These are phyloP conservation scores for Drosophila saltans DNA, from an alignment of 1,140 invertebrate species.

Conservation along the genomic window DNA sequence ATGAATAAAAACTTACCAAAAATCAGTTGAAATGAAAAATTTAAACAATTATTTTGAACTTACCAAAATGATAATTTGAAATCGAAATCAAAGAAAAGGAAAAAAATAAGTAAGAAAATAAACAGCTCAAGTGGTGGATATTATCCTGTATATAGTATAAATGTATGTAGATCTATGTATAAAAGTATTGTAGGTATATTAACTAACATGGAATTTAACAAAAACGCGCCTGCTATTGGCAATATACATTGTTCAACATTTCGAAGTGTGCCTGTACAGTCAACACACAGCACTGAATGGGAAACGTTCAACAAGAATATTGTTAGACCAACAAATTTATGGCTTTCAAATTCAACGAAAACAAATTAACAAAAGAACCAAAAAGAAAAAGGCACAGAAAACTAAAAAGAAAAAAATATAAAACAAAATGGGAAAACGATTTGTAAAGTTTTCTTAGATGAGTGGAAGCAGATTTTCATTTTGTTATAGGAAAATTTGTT, in stretches of 20 bases:
- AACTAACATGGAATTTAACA: conserved; percentile 55
- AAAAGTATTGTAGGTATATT: background rate
- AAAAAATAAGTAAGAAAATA: conserved; percentile 5
- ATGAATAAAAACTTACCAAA: conserved; percentile 5
- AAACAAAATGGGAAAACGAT: background rate
- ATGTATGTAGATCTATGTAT: too few relatives aligned
- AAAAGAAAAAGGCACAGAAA: conserved; percentile 29
- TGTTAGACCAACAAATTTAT: conserved; percentile 81
- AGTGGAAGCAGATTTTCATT: background rate
- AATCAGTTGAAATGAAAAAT: conserved; percentile 6
- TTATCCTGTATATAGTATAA: conserved; percentile 1
- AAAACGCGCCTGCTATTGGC: conserved; percentile 74
- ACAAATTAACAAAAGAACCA: conserved; percentile 58
- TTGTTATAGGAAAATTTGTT: background rate
- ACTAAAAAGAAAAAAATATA: background rate
- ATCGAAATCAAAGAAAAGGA: background rate
- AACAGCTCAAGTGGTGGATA: conserved; percentile 12
- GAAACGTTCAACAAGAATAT: conserved; percentile 72
- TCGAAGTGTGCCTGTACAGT: conserved; percentile 43
- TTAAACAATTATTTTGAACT: background rate
- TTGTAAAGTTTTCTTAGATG: background rate
- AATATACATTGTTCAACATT: conserved; percentile 69
- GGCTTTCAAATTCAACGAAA: conserved; percentile 67
- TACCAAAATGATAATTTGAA: conserved; percentile 21
- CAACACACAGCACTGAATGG: background rate